Evolutionary conservation across 2,113 vertebrate genomes (phyloP).

Genomic region (Ia io): DNA sequence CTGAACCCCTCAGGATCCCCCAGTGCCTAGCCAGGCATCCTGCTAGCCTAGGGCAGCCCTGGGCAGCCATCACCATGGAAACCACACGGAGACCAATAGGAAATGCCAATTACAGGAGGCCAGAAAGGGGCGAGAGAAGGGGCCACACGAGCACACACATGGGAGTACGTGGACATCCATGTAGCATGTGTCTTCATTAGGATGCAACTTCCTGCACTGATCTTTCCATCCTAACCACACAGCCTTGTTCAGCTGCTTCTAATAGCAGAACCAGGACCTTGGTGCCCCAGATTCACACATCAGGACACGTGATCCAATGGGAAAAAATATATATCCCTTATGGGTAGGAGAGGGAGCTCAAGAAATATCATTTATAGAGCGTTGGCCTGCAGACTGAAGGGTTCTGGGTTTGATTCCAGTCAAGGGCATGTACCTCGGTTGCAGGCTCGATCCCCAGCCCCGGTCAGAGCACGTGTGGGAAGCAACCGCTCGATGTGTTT

Average conservation of each 20-base stretch:
- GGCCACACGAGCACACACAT: rapidly evolving
- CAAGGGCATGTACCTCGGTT: too few species aligned
- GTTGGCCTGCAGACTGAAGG: too few species aligned
- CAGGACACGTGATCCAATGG: neutral
- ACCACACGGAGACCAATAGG: neutral
- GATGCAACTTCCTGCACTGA: rapidly evolving
- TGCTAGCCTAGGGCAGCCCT: neutral
- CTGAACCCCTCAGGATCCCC: neutral
- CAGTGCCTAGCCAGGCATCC: neutral
- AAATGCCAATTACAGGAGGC: neutral
- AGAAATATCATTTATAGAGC: too few species aligned
- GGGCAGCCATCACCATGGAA: neutral
- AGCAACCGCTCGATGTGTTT: too few species aligned
- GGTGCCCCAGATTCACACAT: neutral
- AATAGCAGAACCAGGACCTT: neutral
- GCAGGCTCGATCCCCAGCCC: too few species aligned
- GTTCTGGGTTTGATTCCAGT: too few species aligned
- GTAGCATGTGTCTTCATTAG: neutral
- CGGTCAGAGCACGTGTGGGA: too few species aligned
- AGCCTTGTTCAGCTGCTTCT: neutral
- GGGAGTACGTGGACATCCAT: rapidly evolving
- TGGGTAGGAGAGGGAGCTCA: too few species aligned
- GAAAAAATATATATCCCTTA: neutral
- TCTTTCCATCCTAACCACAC: neutral
- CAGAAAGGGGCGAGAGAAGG: neutral